Percentiles rank a stretch among this genome's conserved stretches.
Conservation (phyloP, 1,140 invertebrate species). For the Centruroides sculpturatus region DNA sequence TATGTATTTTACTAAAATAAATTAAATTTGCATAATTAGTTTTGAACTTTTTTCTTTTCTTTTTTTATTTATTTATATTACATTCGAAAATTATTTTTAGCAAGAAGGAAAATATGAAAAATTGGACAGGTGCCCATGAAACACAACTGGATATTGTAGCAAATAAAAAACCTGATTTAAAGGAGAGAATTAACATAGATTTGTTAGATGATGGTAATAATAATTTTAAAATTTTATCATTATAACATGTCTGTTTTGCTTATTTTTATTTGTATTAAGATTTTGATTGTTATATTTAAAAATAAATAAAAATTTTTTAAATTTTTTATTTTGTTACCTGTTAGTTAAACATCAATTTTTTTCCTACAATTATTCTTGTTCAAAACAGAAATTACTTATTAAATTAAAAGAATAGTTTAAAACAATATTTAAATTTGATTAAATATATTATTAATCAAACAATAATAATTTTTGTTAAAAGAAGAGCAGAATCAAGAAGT, state of each 20-base stretch:
- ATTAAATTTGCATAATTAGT: too few relatives aligned
- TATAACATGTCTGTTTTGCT: neutral
- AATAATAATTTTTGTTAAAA: neutral
- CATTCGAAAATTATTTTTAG: too few relatives aligned
- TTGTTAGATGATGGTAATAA: neutral
- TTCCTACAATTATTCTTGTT: neutral
- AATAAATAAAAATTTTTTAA: neutral
- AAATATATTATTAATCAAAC: neutral
- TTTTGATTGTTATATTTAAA: neutral
- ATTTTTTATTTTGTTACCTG: neutral
- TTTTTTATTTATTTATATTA: too few relatives aligned
- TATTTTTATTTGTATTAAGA: neutral
- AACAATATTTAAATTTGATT: neutral
- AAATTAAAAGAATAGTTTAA: too few relatives aligned
- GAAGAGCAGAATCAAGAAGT: conserved; percentile 20
- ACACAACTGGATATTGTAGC: too few relatives aligned
- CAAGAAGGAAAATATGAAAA: too few relatives aligned
- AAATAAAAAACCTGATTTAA: neutral
- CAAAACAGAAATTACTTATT: neutral
- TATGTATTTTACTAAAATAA: too few relatives aligned
- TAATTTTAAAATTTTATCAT: neutral
- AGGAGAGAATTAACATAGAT: neutral
- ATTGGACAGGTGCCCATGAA: too few relatives aligned
- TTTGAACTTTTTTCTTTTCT: too few relatives aligned
- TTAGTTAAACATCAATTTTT: neutral